Evolutionary conservation across 2,888 invertebrate species (phyloP), one percentile per base, ranked within the genome.

Genomic region (Hoplodrina ambigua): DNA sequence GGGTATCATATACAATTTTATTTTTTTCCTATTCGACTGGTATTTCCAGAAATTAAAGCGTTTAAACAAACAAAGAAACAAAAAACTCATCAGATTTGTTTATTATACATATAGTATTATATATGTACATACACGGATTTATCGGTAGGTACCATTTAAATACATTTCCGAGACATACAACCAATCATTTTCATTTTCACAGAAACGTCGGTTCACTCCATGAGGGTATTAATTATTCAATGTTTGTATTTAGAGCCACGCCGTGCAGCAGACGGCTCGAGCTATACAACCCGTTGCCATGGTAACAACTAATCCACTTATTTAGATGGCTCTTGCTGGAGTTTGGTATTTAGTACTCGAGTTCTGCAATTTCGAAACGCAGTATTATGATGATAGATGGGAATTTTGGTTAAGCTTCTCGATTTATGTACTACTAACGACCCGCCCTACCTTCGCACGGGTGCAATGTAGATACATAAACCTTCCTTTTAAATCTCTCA

Each of bases 281-380:
- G 55, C 74, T n/a, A 49, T 65, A 75, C 65, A 68, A 15, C 6
- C n/a, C 17, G 60, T 66, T 75, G 46, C 66, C 56, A 55, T 44
- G 33, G 71, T 54, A 80, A 80, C 66, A 0, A 15, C 46, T 81
- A 81, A 81, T 76, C 61, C 44, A 62, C 63, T 80, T 67, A 55
- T 76, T 61, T 56, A 56, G 60, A 67, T 56, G 54, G 49, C 52
- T 25, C 57, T 54, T 58, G 57, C 54, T 61, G 8, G 20, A 54
- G 33, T 67, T 49, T 15, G 57, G 52, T 55, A 64, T 61, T 67
- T 30, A 46, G 52, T 30, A 37, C 44, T 75, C 25, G 41, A 58
- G 17, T 46, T 53, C 64, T 69, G 57, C 25, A 49, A 54, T 61
- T 64, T 13, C n/a, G 57, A 80, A 71, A 61, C 57, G 56, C 54